These are phyloP conservation scores for Pseudopodoces humilis DNA, from an alignment of 2,113 vertebrate genomes.

Conservation along the genomic window DNA sequence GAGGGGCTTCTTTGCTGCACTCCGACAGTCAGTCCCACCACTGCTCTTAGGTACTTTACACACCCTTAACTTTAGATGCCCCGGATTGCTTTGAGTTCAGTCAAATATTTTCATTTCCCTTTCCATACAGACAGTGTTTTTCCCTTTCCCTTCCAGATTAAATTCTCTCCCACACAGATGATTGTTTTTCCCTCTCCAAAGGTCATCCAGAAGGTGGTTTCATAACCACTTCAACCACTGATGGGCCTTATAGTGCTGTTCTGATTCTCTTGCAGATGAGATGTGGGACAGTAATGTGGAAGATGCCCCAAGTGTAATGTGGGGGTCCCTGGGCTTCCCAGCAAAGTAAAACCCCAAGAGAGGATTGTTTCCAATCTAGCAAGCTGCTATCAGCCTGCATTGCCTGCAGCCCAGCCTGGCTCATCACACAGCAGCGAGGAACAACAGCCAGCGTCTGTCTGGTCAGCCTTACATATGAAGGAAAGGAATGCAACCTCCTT, in stretches of 20 bases:
- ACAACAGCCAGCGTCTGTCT: conserved; percentile 22
- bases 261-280: not conserved
- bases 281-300: not conserved
- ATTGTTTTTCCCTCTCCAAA: conserved; percentile 30
- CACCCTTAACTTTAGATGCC: conserved; percentile 58
- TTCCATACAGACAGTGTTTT: conserved; percentile 72
- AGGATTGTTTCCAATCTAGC: not conserved
- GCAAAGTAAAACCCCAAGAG: not conserved
- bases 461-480: conserved; percentile 34
- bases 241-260: not conserved
- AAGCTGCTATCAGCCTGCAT: not conserved
- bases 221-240: not conserved
- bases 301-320: not conserved
- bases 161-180: conserved; percentile 52
- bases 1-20: not conserved
- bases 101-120: conserved; percentile 74
- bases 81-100: conserved; percentile 63
- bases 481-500: conserved; percentile 57
- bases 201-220: conserved; percentile 44
- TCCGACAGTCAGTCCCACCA: conserved; percentile 24
- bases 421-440: not conserved
- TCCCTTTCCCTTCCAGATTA: conserved; percentile 52
- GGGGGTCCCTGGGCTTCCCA: not conserved
- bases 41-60: conserved; percentile 62
- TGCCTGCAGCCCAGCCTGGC: conserved; percentile 23